These are phyloP conservation scores for Phyllotis vaccarum DNA, from an alignment of 2,797 vertebrate species.

Conservation along the genomic window DNA sequence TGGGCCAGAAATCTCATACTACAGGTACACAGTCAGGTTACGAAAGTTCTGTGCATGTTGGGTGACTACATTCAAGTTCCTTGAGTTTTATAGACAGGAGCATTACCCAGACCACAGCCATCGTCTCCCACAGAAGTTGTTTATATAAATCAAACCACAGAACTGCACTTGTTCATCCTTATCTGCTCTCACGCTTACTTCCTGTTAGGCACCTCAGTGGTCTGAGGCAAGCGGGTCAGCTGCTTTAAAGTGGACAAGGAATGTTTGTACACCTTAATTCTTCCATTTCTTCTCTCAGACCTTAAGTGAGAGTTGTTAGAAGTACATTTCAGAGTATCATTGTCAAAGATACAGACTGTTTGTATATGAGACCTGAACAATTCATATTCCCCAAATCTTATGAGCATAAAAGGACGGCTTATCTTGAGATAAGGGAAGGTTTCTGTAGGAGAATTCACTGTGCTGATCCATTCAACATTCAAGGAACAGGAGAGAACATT, in stretches of 20 bases:
- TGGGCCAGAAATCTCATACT: too few relatives aligned
- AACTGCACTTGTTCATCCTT: conserved; percentile 3
- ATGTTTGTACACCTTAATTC: background rate
- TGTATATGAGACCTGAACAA: background rate
- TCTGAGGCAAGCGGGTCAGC: conserved; percentile 6
- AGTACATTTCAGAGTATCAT: background rate
- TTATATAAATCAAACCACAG: conserved; percentile 57
- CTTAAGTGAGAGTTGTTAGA: conserved; percentile 41
- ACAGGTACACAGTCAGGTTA: background rate
- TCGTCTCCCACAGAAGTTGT: conserved; percentile 56
- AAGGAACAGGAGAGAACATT: conserved; percentile 21
- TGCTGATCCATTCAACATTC: conserved; percentile 46
- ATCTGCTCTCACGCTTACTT: conserved; percentile 49
- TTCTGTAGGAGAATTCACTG: conserved; percentile 33
- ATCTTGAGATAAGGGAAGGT: conserved; percentile 12
- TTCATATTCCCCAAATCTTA: conserved; percentile 31
- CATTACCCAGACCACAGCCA: conserved; percentile 58
- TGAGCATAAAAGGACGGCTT: background rate
- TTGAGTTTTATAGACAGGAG: background rate
- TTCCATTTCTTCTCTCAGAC: background rate
- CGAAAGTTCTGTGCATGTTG: background rate
- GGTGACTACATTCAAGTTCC: conserved; percentile 32
- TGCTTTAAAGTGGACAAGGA: conserved; percentile 1
- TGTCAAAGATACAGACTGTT: background rate
- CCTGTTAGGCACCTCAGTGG: background rate